These are phyloP conservation scores for Palaemon carinicauda DNA, from an alignment of 1,140 invertebrate species.

Conservation along the genomic window DNA sequence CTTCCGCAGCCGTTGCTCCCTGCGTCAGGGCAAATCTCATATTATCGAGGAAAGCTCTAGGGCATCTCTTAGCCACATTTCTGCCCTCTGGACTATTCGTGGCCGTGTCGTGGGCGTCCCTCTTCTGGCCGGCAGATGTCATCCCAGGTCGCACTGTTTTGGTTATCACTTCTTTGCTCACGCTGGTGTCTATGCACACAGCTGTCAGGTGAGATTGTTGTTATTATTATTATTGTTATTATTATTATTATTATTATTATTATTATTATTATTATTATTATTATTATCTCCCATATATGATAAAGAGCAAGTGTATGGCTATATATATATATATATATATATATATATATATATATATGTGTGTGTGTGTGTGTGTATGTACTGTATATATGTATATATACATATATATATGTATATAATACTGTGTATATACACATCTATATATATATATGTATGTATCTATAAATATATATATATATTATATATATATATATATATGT, in stretches of 20 bases:
- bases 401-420: no score
- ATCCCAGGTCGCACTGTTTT: conserved; percentile 59
- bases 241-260: no score
- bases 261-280: neutral
- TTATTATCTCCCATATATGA: neutral
- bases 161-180: conserved; percentile 60
- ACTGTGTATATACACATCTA: no score
- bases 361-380: no score
- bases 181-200: conserved; percentile 60
- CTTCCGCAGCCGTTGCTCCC: neutral
- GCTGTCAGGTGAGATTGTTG: conserved; percentile 55
- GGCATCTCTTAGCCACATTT: conserved; percentile 57
- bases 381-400: no score
- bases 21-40: conserved; percentile 18
- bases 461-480: no score
- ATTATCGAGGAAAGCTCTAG: conserved; percentile 17
- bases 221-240: no score
- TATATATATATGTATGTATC: no score
- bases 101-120: conserved; percentile 58
- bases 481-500: no score
- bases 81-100: conserved; percentile 60
- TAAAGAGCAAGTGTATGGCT: no score
- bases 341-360: no score
- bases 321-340: no score
- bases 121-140: conserved; percentile 60